Evolutionary conservation across 1,140 invertebrate species (phyloP).

Genomic region (Bombus affinis): DNA sequence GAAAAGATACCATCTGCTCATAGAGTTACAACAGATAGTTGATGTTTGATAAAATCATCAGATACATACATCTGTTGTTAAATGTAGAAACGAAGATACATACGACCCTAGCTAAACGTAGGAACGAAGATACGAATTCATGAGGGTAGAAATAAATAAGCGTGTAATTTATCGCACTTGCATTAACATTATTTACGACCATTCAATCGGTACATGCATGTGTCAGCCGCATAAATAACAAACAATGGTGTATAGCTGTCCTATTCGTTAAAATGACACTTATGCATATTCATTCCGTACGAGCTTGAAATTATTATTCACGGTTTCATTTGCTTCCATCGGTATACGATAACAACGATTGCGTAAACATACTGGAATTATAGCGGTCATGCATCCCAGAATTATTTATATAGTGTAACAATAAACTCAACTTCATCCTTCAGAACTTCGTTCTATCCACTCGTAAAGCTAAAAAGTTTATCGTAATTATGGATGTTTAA

Average conservation of each 20-base stretch:
- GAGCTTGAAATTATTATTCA: conserved; percentile 33
- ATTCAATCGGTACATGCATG: conserved; percentile 15
- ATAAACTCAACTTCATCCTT: not conserved
- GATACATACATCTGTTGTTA: too few relatives aligned
- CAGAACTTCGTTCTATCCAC: not conserved
- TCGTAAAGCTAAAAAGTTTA: not conserved
- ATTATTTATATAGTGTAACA: not conserved
- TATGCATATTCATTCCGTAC: conserved; percentile 40
- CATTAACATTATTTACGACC: conserved; percentile 19
- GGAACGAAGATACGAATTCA: not conserved
- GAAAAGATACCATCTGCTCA: too few relatives aligned
- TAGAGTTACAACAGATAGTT: too few relatives aligned
- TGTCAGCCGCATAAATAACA: conserved; percentile 1
- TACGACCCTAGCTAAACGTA: not conserved
- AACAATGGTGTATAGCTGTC: not conserved
- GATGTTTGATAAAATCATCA: too few relatives aligned
- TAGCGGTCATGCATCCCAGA: not conserved
- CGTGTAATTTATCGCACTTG: not conserved
- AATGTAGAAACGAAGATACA: not conserved
- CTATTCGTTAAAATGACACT: conserved; percentile 29
- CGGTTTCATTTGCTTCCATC: conserved; percentile 11
- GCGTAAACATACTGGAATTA: conserved; percentile 15
- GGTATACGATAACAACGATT: conserved; percentile 21
- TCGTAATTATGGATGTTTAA: not conserved
- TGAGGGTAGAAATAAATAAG: conserved; percentile 21